phyloP scores from a whole-genome alignment of 2,113 vertebrate species.

The Amphiprion ocellaris region DNA sequence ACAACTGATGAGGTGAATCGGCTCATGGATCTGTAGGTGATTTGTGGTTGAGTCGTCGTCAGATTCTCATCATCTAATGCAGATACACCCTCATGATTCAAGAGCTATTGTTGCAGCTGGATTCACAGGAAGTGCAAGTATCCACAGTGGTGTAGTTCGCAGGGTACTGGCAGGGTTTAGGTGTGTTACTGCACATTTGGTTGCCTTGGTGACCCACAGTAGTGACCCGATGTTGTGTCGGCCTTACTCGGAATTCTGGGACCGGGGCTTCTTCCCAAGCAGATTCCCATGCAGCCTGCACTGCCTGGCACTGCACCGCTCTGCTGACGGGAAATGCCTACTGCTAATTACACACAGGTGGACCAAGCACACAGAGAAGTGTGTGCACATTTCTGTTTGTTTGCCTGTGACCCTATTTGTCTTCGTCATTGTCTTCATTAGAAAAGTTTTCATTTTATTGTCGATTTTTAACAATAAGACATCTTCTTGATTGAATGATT shows the following conservation, averaged over 20 bases:
- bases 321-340: constrained; percentile 80
- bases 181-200: neutral
- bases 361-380: constrained; percentile 31
- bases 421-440: constrained; percentile 42
- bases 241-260: constrained; percentile 42
- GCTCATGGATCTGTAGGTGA: constrained; percentile 12
- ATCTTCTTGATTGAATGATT: constrained; percentile 1
- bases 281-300: constrained; percentile 63
- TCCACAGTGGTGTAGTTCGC: neutral
- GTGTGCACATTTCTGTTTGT: constrained; percentile 59
- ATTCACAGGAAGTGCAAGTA: neutral
- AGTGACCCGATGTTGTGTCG: constrained; percentile 2
- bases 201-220: neutral
- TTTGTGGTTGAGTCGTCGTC: constrained; percentile 32
- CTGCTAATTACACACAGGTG: constrained; percentile 83
- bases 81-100: constrained; percentile 1
- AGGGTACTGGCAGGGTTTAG: neutral
- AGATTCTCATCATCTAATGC: constrained; percentile 30
- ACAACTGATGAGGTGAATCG: constrained; percentile 7
- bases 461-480: constrained; percentile 15
- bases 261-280: constrained; percentile 39
- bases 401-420: constrained; percentile 44
- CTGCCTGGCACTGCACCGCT: constrained; percentile 70
- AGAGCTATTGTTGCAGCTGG: constrained; percentile 8
- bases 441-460: neutral